phyloP scores from a whole-genome alignment of 2,113 vertebrate genomes.

The Mixornis gularis region DNA sequence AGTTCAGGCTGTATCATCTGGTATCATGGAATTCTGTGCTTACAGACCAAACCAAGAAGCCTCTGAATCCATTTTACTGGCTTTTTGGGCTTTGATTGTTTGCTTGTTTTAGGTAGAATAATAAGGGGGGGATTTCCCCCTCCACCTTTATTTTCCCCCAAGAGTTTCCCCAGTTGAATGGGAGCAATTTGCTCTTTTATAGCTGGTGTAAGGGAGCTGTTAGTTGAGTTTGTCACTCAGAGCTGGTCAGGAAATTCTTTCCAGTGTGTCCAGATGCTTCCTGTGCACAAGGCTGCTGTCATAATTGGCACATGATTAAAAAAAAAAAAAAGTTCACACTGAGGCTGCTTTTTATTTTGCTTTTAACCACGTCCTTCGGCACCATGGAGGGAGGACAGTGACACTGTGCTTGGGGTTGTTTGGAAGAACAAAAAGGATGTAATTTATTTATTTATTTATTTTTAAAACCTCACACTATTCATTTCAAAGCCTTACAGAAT shows the following conservation, averaged over 20 bases:
- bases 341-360: not conserved
- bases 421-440: not conserved
- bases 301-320: not conserved
- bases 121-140: accelerated
- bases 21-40: not conserved
- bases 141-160: not conserved
- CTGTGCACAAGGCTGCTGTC: conserved; percentile 26
- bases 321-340: not conserved
- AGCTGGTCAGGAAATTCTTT: conserved; percentile 38
- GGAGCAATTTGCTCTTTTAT: not conserved
- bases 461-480: not conserved
- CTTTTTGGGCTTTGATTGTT: not conserved
- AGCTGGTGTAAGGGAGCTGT: not conserved
- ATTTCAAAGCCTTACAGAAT: not conserved
- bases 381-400: not conserved
- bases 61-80: not conserved
- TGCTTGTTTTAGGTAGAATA: not conserved
- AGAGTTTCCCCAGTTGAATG: not conserved
- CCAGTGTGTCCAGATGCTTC: conserved; percentile 50
- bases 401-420: not conserved
- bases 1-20: not conserved
- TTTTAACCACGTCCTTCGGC: not conserved
- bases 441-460: not conserved
- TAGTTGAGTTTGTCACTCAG: not conserved
- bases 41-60: not conserved